These are phyloP conservation scores for Chrysotoxum bicinctum DNA, from an alignment of 2,888 invertebrate species.

Conservation along the genomic window DNA sequence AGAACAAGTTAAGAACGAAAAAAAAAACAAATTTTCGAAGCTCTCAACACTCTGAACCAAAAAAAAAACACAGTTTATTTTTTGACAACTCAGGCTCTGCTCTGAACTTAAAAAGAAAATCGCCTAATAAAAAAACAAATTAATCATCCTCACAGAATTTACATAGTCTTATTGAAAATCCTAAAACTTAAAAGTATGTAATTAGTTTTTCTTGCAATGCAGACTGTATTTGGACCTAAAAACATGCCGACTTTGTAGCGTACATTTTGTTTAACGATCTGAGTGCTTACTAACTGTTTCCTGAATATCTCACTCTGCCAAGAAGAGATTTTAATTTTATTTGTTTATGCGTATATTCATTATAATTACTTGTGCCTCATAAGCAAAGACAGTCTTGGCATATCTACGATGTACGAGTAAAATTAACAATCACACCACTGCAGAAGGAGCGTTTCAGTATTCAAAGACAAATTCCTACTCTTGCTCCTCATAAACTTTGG, in stretches of 20 bases:
- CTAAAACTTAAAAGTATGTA: no score
- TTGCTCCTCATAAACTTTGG: not conserved
- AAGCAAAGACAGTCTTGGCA: not conserved
- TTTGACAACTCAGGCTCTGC: no score
- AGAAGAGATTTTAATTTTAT: not conserved
- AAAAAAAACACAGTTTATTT: no score
- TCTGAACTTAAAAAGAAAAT: no score
- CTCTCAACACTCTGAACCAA: no score
- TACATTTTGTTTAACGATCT: not conserved
- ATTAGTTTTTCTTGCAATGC: not conserved
- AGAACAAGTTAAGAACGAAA: no score
- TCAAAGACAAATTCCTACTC: not conserved
- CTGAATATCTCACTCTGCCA: not conserved
- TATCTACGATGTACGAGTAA: not conserved
- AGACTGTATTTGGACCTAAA: not conserved
- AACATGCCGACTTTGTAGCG: not conserved
- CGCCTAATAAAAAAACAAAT: no score
- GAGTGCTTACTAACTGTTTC: not conserved
- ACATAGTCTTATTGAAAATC: no score
- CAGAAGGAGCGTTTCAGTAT: not conserved
- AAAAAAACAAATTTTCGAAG: no score
- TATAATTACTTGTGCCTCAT: not conserved
- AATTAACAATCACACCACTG: constrained; percentile 33
- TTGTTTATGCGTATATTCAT: not conserved
- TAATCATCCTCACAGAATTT: no score